phyloP scores from a whole-genome alignment of 2,888 invertebrate genomes.

The Melangyna quadrimaculata region DNA sequence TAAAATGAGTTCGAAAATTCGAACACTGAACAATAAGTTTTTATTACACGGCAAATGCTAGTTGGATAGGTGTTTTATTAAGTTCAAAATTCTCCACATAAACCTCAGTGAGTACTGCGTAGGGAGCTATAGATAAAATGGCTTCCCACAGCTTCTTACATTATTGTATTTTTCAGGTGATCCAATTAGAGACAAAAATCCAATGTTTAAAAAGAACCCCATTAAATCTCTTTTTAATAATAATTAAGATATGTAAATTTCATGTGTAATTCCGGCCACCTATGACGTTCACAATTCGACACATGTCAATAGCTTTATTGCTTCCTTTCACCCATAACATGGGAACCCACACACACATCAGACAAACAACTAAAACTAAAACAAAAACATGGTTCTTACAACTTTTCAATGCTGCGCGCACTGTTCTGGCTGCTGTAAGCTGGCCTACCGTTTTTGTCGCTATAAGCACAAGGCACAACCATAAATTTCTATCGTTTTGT shows the following conservation, averaged over 20 bases:
- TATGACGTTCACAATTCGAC: conserved; percentile 65
- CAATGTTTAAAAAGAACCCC: conserved; percentile 41
- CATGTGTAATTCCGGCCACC: conserved; percentile 65
- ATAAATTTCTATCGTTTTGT: conserved; percentile 69
- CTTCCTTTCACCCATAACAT: conserved; percentile 62
- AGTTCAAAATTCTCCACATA: no score
- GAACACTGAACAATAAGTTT: no score
- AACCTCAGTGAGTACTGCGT: background rate
- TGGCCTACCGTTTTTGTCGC: conserved; percentile 60
- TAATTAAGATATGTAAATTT: conserved; percentile 62
- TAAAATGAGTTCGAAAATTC: no score
- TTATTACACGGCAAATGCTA: no score
- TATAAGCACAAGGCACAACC: conserved; percentile 65
- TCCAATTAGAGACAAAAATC: conserved; percentile 51
- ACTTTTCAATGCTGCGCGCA: conserved; percentile 36
- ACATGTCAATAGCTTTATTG: conserved; percentile 70
- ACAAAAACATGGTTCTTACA: conserved; percentile 32
- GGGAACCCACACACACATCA: conserved; percentile 22
- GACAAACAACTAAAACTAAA: background rate
- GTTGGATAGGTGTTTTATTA: no score
- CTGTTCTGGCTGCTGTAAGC: conserved; percentile 9
- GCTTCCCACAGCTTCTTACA: background rate
- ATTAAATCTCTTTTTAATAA: conserved; percentile 35
- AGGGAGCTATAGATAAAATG: background rate
- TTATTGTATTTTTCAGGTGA: conserved; percentile 24